Conservation (phyloP, 2,888 invertebrate species). For the Standfussiana lucernea region DNA sequence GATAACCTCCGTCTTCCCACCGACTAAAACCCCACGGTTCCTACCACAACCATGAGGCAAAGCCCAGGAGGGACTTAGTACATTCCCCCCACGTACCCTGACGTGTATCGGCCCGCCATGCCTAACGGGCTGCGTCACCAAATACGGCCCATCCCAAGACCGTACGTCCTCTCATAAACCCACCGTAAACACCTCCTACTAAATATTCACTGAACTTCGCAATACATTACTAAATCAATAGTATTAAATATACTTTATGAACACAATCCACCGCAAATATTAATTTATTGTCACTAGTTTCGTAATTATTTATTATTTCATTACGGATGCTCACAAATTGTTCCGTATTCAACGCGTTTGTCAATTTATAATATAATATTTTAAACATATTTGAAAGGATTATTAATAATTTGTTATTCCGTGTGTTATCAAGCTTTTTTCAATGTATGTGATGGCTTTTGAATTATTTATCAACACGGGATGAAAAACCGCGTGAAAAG, state of each 20-base stretch:
- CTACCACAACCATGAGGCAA: neutral
- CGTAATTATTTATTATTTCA: slow-evolving; percentile 41
- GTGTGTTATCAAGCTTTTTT: neutral
- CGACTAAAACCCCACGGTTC: neutral
- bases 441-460: slow-evolving; percentile 5
- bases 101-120: too few species aligned
- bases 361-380: neutral
- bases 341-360: slow-evolving; percentile 27
- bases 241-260: slow-evolving; percentile 46
- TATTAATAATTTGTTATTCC: neutral
- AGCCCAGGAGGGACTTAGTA: neutral
- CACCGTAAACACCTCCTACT: slow-evolving; percentile 5
- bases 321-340: slow-evolving; percentile 20
- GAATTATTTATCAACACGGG: slow-evolving; percentile 22
- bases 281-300: slow-evolving; percentile 43
- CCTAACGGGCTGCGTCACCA: neutral
- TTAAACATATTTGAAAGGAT: slow-evolving; percentile 2
- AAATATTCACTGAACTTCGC: slow-evolving; percentile 32
- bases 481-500: slow-evolving; percentile 15
- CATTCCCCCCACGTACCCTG: too few species aligned
- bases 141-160: neutral
- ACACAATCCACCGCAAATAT: slow-evolving; percentile 41
- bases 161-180: neutral
- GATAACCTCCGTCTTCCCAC: too few species aligned
- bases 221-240: slow-evolving; percentile 47